Percentiles rank a stretch among this genome's conserved stretches.
These are phyloP conservation scores for Orthosia incerta DNA, from an alignment of 2,888 invertebrate species.

Conservation along the genomic window DNA sequence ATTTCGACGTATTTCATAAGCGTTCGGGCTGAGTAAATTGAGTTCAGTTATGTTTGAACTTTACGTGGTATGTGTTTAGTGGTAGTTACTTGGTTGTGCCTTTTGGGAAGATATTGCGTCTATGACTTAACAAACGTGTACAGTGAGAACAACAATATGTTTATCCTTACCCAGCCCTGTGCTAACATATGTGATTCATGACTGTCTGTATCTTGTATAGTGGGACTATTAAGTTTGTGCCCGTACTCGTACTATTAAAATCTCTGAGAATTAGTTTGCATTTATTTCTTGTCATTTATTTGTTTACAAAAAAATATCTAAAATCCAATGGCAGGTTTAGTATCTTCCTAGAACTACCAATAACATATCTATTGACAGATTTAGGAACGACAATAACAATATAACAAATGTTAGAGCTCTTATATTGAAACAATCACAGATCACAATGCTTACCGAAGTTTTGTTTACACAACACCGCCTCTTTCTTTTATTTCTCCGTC, in stretches of 20 bases:
- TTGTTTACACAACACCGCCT: conserved; percentile 21
- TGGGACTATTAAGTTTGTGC: background rate
- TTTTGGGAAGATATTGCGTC: conserved; percentile 25
- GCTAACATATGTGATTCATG: conserved; percentile 20
- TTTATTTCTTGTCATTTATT: background rate
- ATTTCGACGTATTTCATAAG: conserved; percentile 38
- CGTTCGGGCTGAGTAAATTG: conserved; percentile 44
- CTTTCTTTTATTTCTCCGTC: conserved; percentile 11
- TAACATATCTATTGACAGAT: background rate
- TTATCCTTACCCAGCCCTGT: background rate
- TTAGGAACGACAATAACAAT: background rate
- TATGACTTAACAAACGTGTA: conserved; percentile 6
- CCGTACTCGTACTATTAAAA: too few relatives aligned
- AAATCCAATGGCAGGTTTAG: background rate
- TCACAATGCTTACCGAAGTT: background rate
- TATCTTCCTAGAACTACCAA: background rate
- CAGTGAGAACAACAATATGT: background rate
- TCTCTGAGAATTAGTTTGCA: too few relatives aligned
- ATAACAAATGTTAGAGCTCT: conserved; percentile 24
- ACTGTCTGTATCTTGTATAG: background rate
- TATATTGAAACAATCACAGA: background rate
- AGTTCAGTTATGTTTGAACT: conserved; percentile 54
- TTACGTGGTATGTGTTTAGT: conserved; percentile 41
- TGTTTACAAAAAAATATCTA: background rate
- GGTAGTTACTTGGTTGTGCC: conserved; percentile 23